Evolutionary conservation across 2,797 vertebrate species (phyloP), one percentile per base, ranked within the genome.

Genomic region (Meriones psammophilus): DNA sequence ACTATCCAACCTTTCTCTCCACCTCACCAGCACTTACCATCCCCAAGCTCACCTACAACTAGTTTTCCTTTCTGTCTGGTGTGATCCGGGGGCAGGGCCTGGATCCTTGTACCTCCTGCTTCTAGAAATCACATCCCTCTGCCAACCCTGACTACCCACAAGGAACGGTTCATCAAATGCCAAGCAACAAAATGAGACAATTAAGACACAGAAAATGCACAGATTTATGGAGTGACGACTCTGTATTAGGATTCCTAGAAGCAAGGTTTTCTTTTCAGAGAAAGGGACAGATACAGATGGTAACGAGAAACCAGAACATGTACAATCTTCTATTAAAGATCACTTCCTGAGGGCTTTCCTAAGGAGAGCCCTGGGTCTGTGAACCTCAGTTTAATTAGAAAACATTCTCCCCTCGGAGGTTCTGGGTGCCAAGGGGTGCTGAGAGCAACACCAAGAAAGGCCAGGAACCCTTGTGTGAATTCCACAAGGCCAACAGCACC

Each of bases 301-400:
- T 62, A 94, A 95, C 17, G 50, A 73, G 78, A 94, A 74, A 69
- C 78, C 39, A 89, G 69, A 97, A 94, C 33, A 50, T 7, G 62
- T 28, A 68, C 54, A 78, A 50, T 78, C 79, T 89, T 86, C 92
- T 84, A 81, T 96, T 96, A 92, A 94, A 95, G 85, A 96, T 83
- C 17, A 89, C 93, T 97, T 97, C 95, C 94, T 92, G 69, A 92
- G 69, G 79, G 94, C 42, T 81, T 95, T 92, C 94, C 94, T 95
- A 97, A 97, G 50, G 74, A 97, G 94, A 68, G 73, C 89, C 39
- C 80, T 93, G 85, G 78, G 88, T 87, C 95, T 96, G 88, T 14
- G 88, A 95, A 92, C 93, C 79, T 96, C 76, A 46, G 36, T 94
- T 96, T 97, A 96, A 97, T 97, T 97, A 96, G 86, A 50, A 96